Conservation (phyloP, 2,113 vertebrate species). For the Abramis brama region DNA sequence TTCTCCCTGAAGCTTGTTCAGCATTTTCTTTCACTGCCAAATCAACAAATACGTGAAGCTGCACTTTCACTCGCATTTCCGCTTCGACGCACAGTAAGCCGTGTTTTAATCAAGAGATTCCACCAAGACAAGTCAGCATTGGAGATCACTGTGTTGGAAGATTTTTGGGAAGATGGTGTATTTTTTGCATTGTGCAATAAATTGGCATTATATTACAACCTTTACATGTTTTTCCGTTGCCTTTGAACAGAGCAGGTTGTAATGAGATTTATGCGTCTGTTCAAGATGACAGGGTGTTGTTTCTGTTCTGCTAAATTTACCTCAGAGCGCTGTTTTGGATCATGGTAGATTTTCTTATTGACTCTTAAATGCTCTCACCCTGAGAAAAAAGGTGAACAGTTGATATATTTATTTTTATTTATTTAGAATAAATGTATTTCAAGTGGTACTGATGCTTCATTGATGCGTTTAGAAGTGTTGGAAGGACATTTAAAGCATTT, state of each 20-base stretch:
- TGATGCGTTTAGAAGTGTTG: not conserved
- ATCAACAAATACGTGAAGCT: slow-evolving; percentile 1
- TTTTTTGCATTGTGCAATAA: not conserved
- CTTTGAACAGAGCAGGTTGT: not conserved
- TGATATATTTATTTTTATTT: not conserved
- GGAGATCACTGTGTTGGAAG: not conserved
- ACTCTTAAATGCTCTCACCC: not conserved
- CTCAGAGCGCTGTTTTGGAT: not conserved
- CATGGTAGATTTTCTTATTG: not conserved
- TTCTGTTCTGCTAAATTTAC: not conserved
- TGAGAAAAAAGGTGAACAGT: not conserved
- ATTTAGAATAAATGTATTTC: not conserved
- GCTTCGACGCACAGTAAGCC: not conserved
- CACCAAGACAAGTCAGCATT: not conserved
- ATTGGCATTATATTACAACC: not conserved
- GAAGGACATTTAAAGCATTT: not conserved
- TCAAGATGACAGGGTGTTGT: not conserved
- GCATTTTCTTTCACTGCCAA: slow-evolving; percentile 29
- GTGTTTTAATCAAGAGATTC: slow-evolving; percentile 22
- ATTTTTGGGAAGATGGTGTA: not conserved
- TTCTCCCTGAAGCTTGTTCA: slow-evolving; percentile 14
- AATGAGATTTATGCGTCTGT: not conserved
- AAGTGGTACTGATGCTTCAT: not conserved
- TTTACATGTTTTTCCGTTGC: not conserved
- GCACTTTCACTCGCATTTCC: not conserved